These are phyloP conservation scores for Colletes collaris DNA, from an alignment of 2,888 invertebrate species.

Conservation along the genomic window DNA sequence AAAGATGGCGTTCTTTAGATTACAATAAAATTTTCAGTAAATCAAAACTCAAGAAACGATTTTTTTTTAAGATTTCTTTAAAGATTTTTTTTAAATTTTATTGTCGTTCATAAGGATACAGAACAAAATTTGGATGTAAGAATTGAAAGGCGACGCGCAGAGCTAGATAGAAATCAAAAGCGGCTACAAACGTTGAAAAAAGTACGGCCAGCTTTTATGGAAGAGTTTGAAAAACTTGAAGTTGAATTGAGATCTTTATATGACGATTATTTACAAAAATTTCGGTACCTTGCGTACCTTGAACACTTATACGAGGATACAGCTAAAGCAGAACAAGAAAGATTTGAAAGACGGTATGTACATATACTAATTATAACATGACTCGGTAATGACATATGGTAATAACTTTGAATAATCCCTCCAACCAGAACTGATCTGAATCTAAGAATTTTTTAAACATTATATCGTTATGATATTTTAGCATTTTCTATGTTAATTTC, in stretches of 20 bases:
- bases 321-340: conserved; percentile 90
- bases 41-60: too few relatives aligned
- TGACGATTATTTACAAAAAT: conserved; percentile 93
- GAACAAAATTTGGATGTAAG: conserved; percentile 95
- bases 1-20: too few relatives aligned
- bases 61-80: too few relatives aligned
- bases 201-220: conserved; percentile 98
- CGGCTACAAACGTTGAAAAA: conserved; percentile 96
- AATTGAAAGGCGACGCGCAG: conserved; percentile 94
- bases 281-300: conserved; percentile 94
- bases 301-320: conserved; percentile 93
- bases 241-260: conserved; percentile 92
- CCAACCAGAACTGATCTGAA: too few relatives aligned
- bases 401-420: not conserved
- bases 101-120: conserved; percentile 85
- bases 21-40: too few relatives aligned
- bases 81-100: not conserved
- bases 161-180: conserved; percentile 96
- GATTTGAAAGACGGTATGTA: conserved; percentile 88
- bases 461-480: too few relatives aligned
- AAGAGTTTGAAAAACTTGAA: conserved; percentile 96
- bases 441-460: too few relatives aligned
- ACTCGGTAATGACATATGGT: not conserved
- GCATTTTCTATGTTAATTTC: too few relatives aligned
- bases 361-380: not conserved